phyloP scores from a whole-genome alignment of 2,797 vertebrate species.

The Euphonia xanthogaster region DNA sequence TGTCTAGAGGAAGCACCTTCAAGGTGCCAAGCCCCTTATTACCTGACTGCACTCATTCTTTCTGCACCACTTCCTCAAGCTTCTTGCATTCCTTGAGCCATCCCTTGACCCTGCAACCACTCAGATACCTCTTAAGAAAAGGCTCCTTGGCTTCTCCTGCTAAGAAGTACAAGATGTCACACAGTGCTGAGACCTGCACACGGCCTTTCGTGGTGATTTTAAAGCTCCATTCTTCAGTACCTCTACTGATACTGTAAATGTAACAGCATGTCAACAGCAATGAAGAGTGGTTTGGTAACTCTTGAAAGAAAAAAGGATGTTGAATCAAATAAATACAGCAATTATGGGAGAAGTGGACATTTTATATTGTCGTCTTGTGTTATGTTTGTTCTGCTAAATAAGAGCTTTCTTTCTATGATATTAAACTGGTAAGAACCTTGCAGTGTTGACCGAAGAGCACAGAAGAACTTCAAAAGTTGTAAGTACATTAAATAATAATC shows the following conservation, averaged over 20 bases:
- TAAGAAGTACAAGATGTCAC: not conserved
- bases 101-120: not conserved
- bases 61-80: not conserved
- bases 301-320: not conserved
- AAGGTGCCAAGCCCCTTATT: not conserved
- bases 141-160: not conserved
- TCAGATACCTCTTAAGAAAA: not conserved
- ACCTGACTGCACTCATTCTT: not conserved
- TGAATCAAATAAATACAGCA: not conserved
- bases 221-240: not conserved
- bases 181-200: accelerated
- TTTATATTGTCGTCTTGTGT: accelerated
- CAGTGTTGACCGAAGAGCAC: not conserved
- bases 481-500: not conserved
- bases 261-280: accelerated
- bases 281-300: not conserved
- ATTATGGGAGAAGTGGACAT: not conserved
- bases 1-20: not conserved
- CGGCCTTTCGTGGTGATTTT: accelerated
- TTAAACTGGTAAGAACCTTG: not conserved
- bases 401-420: not conserved
- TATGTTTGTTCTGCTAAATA: accelerated
- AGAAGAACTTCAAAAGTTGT: not conserved
- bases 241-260: not conserved
- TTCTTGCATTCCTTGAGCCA: not conserved